Evolutionary conservation across 2,888 invertebrate species (phyloP), one percentile per base, ranked within the genome.

Genomic region (Xanthorhoe designata): DNA sequence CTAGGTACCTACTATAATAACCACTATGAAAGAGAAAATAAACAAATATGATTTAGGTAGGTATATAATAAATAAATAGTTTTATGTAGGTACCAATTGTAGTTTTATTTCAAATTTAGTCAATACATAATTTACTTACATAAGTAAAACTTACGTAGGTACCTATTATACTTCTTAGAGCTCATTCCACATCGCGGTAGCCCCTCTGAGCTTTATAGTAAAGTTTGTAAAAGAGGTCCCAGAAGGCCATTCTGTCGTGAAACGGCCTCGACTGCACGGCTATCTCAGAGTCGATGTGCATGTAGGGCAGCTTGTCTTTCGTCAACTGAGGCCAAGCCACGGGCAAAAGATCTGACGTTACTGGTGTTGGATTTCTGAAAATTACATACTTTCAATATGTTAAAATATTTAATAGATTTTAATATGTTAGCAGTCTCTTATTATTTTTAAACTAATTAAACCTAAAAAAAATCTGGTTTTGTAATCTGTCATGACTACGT

Each of bases 291-390:
- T 72, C 66, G 18, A 78, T 58, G 13, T 58, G 55, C 6, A 81
- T 38, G 45, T 74, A 79, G 2, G 55, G 51, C 17, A 72, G 59
- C 1, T 56, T 61, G 0, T 71, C 71, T 47, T 56, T 65, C 10
- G 73, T 68, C 1, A 75, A 66, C 0, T 74, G 71, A 18, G 73
- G 66, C 83, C 82, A 83, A 47, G 65, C 68, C 0, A 77, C 67
- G 15, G 73, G 75, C 10, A 80, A 42, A 1, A 81, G 64, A 0
- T 77, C 76, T 0, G 74, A 69, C 0, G 63, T 66, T 5, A 49
- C 64, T 0, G 82, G 81, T 0, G 76, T 78, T 5, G 83, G 83
- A 56, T 78, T 75, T 7, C 80, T 80, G 66, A 52, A 77, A 74
- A 29, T 9, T 38, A 38, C 13, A 38, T 38, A 10, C n/a, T n/a